phyloP scores from a whole-genome alignment of 2,797 vertebrate genomes.

The Spinibarbus caldwelli region DNA sequence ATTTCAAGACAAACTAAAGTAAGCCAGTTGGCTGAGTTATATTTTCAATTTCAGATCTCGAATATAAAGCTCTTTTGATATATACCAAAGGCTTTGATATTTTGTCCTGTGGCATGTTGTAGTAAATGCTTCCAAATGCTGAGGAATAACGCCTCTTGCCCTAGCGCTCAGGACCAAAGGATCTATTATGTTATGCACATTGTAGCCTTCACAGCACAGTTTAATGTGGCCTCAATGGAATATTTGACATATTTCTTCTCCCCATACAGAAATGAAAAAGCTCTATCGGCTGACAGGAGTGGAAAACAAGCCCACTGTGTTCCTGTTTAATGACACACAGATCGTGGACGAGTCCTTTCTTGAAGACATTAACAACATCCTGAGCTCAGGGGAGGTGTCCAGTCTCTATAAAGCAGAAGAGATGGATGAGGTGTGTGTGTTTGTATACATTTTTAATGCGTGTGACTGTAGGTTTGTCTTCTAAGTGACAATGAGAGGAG shows the following conservation, averaged over 20 bases:
- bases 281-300: slow-evolving; percentile 85
- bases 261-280: slow-evolving; percentile 84
- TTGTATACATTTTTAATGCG: not conserved
- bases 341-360: slow-evolving; percentile 85
- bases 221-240: slow-evolving; percentile 19
- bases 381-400: slow-evolving; percentile 90
- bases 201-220: not conserved
- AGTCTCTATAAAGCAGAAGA: slow-evolving; percentile 90
- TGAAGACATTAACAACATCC: slow-evolving; percentile 90
- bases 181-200: slow-evolving; percentile 14
- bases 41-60: not conserved
- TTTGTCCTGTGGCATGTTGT: slow-evolving; percentile 10
- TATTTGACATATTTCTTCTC: slow-evolving; percentile 39
- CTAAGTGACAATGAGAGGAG: not conserved
- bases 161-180: not conserved
- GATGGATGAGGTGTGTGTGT: slow-evolving; percentile 82
- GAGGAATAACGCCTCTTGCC: slow-evolving; percentile 2
- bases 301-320: slow-evolving; percentile 85
- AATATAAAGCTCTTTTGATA: not conserved
- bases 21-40: not conserved
- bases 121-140: slow-evolving; percentile 24
- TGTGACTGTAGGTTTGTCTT: not conserved
- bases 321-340: slow-evolving; percentile 89
- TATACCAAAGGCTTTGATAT: not conserved
- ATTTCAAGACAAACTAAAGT: slow-evolving; percentile 19